A percentile compares a stretch with the other conserved stretches of the same genome.
phyloP scores from a whole-genome alignment of 1,140 invertebrate genomes.

The Dinothrombium tinctorium region DNA sequence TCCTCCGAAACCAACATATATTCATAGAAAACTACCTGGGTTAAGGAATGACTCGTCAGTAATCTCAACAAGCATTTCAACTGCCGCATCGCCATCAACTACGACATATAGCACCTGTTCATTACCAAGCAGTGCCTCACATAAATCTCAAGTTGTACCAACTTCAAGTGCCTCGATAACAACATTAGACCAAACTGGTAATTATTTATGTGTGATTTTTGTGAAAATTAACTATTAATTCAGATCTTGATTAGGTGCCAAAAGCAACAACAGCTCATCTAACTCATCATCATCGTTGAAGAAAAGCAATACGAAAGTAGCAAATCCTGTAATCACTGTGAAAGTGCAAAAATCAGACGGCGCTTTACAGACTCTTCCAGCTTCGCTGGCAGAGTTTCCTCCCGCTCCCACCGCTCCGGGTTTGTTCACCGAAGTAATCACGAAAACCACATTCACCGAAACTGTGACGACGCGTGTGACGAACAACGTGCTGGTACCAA shows the following conservation, averaged over 20 bases:
- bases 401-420: conserved; percentile 55
- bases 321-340: neutral
- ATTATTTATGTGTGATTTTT: too few relatives aligned
- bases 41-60: too few relatives aligned
- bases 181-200: conserved; percentile 2
- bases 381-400: conserved; percentile 34
- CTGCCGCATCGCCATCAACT: too few relatives aligned
- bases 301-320: neutral
- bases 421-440: conserved; percentile 56
- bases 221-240: too few relatives aligned
- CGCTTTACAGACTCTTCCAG: neutral
- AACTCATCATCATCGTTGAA: neutral
- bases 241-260: neutral
- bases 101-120: neutral
- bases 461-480: conserved; percentile 74
- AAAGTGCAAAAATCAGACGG: neutral
- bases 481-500: conserved; percentile 68
- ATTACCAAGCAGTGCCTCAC: neutral
- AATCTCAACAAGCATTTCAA: too few relatives aligned
- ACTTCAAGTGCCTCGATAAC: conserved; percentile 3
- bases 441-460: conserved; percentile 77
- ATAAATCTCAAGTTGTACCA: too few relatives aligned
- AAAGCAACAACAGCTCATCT: neutral
- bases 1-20: too few relatives aligned
- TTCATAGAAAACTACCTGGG: too few relatives aligned